Conservation (phyloP, 2,888 invertebrate genomes). For the Leptothorax acervorum region DNA sequence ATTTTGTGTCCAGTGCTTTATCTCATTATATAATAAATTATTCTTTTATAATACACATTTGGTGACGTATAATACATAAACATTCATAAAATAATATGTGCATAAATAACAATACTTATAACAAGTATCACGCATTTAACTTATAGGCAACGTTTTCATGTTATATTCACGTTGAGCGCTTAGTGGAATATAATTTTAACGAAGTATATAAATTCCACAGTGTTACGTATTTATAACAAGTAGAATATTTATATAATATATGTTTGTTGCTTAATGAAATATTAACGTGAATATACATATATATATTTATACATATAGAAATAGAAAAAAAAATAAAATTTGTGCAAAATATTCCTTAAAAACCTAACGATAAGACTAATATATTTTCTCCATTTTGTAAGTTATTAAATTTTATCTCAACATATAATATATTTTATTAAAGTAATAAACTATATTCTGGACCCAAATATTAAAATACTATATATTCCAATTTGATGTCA, state of each 20-base stretch:
- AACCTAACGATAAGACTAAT: not conserved
- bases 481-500: not conserved
- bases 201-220: not conserved
- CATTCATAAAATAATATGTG: not conserved
- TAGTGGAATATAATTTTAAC: not conserved
- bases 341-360: not conserved
- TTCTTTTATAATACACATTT: not conserved
- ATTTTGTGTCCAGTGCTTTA: not conserved
- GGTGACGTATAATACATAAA: not conserved
- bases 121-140: slow-evolving; percentile 3
- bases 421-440: not conserved
- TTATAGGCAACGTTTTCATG: not conserved
- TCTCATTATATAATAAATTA: slow-evolving; percentile 18
- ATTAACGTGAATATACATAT: not conserved
- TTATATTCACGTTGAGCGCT: not conserved
- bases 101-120: slow-evolving; percentile 7
- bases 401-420: not conserved
- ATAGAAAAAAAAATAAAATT: not conserved
- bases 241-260: not conserved
- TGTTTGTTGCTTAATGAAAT: not conserved
- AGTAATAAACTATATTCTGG: not conserved
- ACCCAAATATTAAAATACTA: not conserved
- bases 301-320: not conserved
- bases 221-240: not conserved
- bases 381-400: not conserved